Evolutionary conservation across 2,113 vertebrate genomes (phyloP), one percentile per base, ranked within the genome.

Genomic region (Pseudorasbora parva): DNA sequence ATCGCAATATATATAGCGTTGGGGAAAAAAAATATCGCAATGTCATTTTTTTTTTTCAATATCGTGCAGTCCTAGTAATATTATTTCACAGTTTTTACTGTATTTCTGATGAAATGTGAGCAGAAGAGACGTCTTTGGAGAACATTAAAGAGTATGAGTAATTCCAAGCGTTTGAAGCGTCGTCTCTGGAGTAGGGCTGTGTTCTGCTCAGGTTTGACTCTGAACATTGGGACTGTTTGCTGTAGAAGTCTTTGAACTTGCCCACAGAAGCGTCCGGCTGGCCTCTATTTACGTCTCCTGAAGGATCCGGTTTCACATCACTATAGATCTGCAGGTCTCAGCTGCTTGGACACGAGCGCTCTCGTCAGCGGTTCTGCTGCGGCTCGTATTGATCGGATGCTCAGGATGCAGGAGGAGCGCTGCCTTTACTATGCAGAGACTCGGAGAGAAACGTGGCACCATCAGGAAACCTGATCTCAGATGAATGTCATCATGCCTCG

Each of bases 281-380:
- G 75, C 54, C 30, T 77, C 76, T 45, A 5, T 60, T 62, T 45
- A 47, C 19, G 74, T 77, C 74, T 77, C 33, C 7, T 8, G 51
- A 2, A 47, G 41, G 43, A 14, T 81, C 64, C 1, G 47, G 64
- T 81, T 81, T 81, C 78, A 54, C 47, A 66, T 79, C 25, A 49
- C 77, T 64, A 12, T 79, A 79, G 23, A 62, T 64, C 41, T 68
- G 64, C 62, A 81, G 47, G 9, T 56, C 62, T 81, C 62, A 81
- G 47, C 78, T 54, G 30, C 62, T 81, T 15, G 37, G 54, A 69
- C 78, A n/a, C 45, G 69, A 81, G 14, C 19, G 11, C 78, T 54
- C 27, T 37, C 6, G 3, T 81, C 78, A 81, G 78, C 78, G 2
- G 11, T 80, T 80, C 64, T 81, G 17, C 62, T 37, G 62, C 47